Conservation (phyloP, 2,888 invertebrate genomes). For the Acanthoscelides obtectus region DNA sequence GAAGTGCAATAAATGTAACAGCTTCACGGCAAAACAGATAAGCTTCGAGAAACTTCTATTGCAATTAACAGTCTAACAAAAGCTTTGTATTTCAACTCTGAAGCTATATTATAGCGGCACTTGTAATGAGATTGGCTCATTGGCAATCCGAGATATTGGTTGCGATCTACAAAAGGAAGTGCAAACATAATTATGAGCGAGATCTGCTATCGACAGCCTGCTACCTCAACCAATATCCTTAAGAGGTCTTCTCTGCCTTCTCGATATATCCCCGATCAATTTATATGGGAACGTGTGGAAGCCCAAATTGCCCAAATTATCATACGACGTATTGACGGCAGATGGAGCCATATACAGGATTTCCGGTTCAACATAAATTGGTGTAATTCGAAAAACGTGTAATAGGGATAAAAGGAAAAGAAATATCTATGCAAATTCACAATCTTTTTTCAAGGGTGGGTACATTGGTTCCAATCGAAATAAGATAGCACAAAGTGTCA, state of each 20-base stretch:
- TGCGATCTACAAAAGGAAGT: not conserved
- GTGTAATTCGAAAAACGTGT: too few relatives aligned
- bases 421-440: too few relatives aligned
- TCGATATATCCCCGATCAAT: not conserved
- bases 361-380: too few relatives aligned
- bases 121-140: not conserved
- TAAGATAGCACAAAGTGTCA: too few relatives aligned
- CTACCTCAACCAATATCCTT: not conserved
- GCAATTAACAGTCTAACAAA: not conserved
- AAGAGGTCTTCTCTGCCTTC: not conserved
- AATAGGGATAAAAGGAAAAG: too few relatives aligned
- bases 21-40: not conserved
- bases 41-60: not conserved
- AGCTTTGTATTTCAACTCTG: not conserved
- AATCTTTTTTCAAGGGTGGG: too few relatives aligned
- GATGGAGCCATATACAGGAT: too few relatives aligned
- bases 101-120: not conserved
- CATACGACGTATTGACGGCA: not conserved
- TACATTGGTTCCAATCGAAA: too few relatives aligned
- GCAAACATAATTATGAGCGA: not conserved
- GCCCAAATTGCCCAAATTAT: not conserved
- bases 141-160: not conserved
- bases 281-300: not conserved
- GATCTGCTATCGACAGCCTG: not conserved
- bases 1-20: not conserved